Evolutionary conservation across 2,797 vertebrate species (phyloP).

Genomic region (Brachyrhaphis roseni): DNA sequence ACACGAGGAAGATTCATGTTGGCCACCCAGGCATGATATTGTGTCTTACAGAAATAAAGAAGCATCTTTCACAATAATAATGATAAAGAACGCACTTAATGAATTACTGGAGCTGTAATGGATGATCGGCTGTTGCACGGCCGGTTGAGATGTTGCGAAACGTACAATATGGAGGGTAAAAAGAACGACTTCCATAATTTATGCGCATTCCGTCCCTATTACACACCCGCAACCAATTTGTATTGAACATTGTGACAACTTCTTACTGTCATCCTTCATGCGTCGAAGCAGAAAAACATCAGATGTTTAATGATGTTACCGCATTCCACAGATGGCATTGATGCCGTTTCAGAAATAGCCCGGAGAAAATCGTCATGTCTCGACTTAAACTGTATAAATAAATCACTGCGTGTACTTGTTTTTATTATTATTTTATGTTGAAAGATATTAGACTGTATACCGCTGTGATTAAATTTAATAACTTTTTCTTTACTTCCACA

Average conservation of each 20-base stretch:
- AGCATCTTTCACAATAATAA: constrained; percentile 22
- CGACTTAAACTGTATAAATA: constrained; percentile 13
- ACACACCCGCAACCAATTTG: constrained; percentile 39
- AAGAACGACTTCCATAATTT: constrained; percentile 43
- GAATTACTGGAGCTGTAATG: constrained; percentile 14
- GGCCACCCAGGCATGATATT: background rate
- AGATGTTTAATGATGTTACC: constrained; percentile 37
- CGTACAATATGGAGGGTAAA: background rate
- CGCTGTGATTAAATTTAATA: constrained; percentile 22
- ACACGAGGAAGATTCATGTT: constrained; percentile 17
- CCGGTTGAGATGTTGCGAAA: constrained; percentile 1
- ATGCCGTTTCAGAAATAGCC: constrained; percentile 19
- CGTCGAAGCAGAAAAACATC: constrained; percentile 28
- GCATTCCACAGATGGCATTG: constrained; percentile 31
- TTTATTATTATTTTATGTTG: constrained; percentile 1
- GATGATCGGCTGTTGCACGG: constrained; percentile 20
- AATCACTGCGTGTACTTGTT: constrained; percentile 13
- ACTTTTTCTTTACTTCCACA: constrained; percentile 13
- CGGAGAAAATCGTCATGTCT: background rate
- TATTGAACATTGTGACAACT: constrained; percentile 23
- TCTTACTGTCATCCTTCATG: constrained; percentile 33
- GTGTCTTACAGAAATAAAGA: constrained; percentile 35
- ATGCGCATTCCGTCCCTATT: constrained; percentile 35
- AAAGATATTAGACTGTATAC: constrained; percentile 15
- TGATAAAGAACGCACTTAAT: constrained; percentile 26